Percentiles rank a stretch among this genome's conserved stretches.
Conservation (phyloP, 2,113 vertebrate genomes). For the Nerophis ophidion region DNA sequence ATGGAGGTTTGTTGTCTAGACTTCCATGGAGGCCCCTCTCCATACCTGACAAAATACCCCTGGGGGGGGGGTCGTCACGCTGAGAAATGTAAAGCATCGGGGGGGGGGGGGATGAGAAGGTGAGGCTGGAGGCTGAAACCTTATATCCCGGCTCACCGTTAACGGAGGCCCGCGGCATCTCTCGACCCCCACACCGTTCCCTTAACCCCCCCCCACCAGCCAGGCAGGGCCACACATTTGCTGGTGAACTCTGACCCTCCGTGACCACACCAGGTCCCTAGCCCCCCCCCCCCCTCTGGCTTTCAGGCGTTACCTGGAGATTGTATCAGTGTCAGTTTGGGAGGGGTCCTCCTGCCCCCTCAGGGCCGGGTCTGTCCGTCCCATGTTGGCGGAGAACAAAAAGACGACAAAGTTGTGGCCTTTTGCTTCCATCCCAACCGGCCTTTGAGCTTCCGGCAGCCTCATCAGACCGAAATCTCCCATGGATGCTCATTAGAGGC, state of each 20-base stretch:
- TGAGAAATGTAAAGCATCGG: constrained; percentile 58
- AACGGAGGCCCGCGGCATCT: background rate
- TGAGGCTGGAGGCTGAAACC: constrained; percentile 34
- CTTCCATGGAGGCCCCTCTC: constrained; percentile 32
- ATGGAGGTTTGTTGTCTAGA: background rate
- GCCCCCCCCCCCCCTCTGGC: constrained; percentile 64
- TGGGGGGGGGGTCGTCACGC: constrained; percentile 38
- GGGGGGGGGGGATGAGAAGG: constrained; percentile 49
- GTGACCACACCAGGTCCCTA: constrained; percentile 60
- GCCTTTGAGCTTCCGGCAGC: background rate
- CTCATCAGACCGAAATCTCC: constrained; percentile 50
- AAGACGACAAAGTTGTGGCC: constrained; percentile 67
- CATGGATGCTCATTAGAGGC: constrained; percentile 48
- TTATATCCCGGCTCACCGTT: background rate
- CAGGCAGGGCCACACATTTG: constrained; percentile 3
- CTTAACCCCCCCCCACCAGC: background rate
- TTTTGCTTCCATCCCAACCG: constrained; percentile 7
- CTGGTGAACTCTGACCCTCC: constrained; percentile 16
- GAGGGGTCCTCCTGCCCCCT: constrained; percentile 62
- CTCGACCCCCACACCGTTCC: background rate
- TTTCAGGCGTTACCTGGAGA: constrained; percentile 50
- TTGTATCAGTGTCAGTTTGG: constrained; percentile 23
- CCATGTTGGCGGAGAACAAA: constrained; percentile 65
- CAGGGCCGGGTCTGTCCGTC: constrained; percentile 67
- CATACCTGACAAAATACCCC: constrained; percentile 41